Evolutionary conservation across 2,113 vertebrate species (phyloP).

Genomic region (Arothron firmamentum): DNA sequence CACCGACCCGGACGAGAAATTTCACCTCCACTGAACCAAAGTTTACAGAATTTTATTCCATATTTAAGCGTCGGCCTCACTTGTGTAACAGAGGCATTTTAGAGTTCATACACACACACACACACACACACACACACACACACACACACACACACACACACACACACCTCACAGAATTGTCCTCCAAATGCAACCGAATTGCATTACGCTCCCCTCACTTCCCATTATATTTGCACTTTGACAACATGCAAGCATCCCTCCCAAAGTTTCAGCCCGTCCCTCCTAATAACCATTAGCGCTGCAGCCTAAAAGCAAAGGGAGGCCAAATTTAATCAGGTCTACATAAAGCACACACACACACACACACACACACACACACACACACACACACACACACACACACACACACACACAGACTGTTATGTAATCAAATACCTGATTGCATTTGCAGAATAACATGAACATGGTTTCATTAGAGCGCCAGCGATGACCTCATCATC

Average conservation of each 20-base stretch:
- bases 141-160: too few relatives aligned
- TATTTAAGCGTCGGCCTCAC: too few relatives aligned
- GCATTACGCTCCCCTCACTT: conserved; percentile 40
- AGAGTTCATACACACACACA: too few relatives aligned
- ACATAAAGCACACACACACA: conserved; percentile 47
- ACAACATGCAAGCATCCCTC: conserved; percentile 34
- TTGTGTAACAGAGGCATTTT: too few relatives aligned
- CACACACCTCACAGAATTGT: too few relatives aligned
- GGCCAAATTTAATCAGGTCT: conserved; percentile 58
- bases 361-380: background rate
- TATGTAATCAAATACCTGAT: too few relatives aligned
- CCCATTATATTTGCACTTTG: conserved; percentile 40
- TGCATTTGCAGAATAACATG: background rate
- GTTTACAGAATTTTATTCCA: too few relatives aligned
- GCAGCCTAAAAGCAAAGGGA: conserved; percentile 58
- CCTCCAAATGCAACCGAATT: conserved; percentile 36
- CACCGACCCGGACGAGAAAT: too few relatives aligned
- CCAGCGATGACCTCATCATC: background rate
- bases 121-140: too few relatives aligned
- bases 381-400: conserved; percentile 15
- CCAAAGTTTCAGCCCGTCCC: conserved; percentile 34
- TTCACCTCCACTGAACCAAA: too few relatives aligned
- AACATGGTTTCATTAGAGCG: background rate
- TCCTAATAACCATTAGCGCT: conserved; percentile 60
- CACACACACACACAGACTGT: background rate